Evolutionary conservation across 2,113 vertebrate genomes (phyloP).

Genomic region (Ameiurus melas): DNA sequence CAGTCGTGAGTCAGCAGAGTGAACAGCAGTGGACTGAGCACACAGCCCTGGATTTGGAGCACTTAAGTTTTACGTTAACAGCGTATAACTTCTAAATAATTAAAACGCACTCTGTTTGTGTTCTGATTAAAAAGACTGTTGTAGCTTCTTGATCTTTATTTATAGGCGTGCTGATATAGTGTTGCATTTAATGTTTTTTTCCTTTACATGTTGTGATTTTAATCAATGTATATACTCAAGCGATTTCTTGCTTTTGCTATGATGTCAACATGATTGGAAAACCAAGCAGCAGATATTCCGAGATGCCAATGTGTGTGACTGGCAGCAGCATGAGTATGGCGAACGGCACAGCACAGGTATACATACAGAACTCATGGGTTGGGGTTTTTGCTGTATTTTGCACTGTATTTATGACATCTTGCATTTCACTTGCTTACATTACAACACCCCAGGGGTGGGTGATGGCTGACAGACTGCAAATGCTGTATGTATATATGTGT

Average conservation of each 20-base stretch:
- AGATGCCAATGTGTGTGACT: constrained; percentile 83
- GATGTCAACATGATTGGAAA: constrained; percentile 72
- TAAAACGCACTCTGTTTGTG: neutral
- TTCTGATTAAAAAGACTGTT: neutral
- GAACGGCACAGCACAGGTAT: constrained; percentile 87
- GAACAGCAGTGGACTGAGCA: too few relatives aligned
- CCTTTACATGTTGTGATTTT: neutral
- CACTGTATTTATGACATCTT: neutral
- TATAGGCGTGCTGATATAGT: neutral
- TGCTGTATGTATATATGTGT: neutral
- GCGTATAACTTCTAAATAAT: neutral
- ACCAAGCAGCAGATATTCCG: constrained; percentile 73
- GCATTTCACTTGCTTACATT: neutral
- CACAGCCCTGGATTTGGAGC: neutral
- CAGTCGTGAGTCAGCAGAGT: too few relatives aligned
- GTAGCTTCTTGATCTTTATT: neutral
- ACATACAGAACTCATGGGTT: constrained; percentile 37
- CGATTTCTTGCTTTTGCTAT: neutral
- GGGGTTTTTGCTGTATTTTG: neutral
- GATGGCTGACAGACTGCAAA: neutral
- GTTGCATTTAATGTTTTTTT: too few relatives aligned
- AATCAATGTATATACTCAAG: neutral
- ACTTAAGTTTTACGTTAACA: neutral
- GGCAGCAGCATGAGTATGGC: constrained; percentile 84
- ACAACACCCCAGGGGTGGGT: neutral